A percentile compares a stretch with the other conserved stretches of the same genome.
These are phyloP conservation scores for Quiscalus mexicanus DNA, from an alignment of 2,113 vertebrate species.

Conservation along the genomic window DNA sequence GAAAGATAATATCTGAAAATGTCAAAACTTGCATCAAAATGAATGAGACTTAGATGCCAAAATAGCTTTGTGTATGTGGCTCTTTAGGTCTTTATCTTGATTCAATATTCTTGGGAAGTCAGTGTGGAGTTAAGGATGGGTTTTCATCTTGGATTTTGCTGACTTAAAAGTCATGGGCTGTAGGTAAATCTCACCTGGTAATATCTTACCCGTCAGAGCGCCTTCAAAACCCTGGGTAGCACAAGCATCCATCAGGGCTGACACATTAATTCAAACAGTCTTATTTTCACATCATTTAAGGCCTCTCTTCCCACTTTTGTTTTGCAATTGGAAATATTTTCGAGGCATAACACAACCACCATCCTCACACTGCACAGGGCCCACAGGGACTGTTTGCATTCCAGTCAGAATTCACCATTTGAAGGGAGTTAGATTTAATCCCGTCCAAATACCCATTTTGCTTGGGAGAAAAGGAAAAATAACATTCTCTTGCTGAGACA, in stretches of 20 bases:
- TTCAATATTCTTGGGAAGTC: slow-evolving; percentile 47
- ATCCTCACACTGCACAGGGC: background rate
- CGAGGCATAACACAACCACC: background rate
- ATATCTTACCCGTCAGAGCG: slow-evolving; percentile 27
- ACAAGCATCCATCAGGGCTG: slow-evolving; percentile 49
- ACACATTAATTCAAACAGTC: slow-evolving; percentile 37
- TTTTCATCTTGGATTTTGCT: slow-evolving; percentile 17
- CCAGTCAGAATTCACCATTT: background rate
- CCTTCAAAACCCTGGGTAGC: slow-evolving; percentile 10
- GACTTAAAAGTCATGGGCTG: slow-evolving; percentile 27
- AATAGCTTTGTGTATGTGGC: background rate
- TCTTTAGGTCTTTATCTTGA: slow-evolving; percentile 34
- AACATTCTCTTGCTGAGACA: background rate
- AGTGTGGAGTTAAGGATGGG: slow-evolving; percentile 49
- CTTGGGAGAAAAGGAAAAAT: background rate
- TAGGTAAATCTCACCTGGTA: slow-evolving; percentile 65
- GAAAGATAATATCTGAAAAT: background rate
- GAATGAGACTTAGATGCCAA: slow-evolving; percentile 18
- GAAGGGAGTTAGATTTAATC: slow-evolving; percentile 24
- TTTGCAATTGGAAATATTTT: slow-evolving; percentile 41
- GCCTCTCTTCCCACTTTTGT: slow-evolving; percentile 28
- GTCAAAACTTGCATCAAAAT: slow-evolving; percentile 1
- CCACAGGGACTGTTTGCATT: background rate
- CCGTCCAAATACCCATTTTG: background rate
- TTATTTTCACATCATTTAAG: slow-evolving; percentile 49